phyloP scores from a whole-genome alignment of 2,113 vertebrate species.

The Xiphorhynchus elegans region DNA sequence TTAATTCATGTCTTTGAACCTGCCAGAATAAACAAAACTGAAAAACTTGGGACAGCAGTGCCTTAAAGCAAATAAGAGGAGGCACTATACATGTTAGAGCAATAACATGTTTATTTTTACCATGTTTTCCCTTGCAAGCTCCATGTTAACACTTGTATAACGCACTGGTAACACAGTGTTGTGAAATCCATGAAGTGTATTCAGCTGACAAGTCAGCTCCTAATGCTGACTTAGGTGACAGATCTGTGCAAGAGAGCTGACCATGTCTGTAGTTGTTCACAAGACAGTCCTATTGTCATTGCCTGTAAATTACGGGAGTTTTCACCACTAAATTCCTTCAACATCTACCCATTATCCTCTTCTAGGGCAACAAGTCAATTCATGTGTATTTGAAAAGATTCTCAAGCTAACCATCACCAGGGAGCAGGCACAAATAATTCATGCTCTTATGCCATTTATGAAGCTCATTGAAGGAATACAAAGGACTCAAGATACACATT shows the following conservation, averaged over 20 bases:
- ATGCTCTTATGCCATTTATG: not conserved
- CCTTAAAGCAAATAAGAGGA: not conserved
- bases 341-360: not conserved
- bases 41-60: not conserved
- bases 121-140: not conserved
- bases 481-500: not conserved
- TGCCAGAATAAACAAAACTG: not conserved
- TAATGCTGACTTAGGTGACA: not conserved
- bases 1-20: not conserved
- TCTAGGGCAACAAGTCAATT: not conserved
- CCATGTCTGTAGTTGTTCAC: rapidly evolving
- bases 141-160: not conserved
- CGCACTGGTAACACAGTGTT: not conserved
- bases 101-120: not conserved
- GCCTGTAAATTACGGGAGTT: not conserved
- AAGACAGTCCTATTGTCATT: not conserved
- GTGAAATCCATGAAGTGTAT: not conserved
- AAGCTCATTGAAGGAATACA: not conserved
- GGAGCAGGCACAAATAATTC: not conserved
- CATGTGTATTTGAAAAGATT: not conserved
- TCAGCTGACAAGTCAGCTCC: not conserved
- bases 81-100: not conserved
- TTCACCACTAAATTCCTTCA: not conserved
- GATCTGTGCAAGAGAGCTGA: not conserved
- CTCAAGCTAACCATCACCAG: not conserved